Evolutionary conservation across 2,888 invertebrate species (phyloP).

Genomic region (Saturnia pavonia): DNA sequence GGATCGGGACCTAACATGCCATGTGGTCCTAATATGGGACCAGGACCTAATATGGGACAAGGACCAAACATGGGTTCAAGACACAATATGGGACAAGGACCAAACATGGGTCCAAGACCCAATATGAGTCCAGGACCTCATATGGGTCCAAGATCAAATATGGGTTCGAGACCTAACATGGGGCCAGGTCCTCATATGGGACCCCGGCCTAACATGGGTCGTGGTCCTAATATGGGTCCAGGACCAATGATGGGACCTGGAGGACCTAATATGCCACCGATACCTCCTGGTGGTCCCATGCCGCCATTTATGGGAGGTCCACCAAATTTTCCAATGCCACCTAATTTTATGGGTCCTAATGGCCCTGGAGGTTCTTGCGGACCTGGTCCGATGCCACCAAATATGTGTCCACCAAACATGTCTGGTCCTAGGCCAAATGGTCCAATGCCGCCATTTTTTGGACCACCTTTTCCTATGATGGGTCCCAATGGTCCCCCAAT

Average conservation of each 20-base stretch:
- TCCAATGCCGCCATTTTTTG: slow-evolving; percentile 55
- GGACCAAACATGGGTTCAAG: slow-evolving; percentile 27
- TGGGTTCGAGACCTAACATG: slow-evolving; percentile 46
- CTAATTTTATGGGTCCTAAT: slow-evolving; percentile 69
- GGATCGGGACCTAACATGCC: slow-evolving; percentile 32
- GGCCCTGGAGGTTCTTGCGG: slow-evolving; percentile 55
- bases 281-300: slow-evolving; percentile 28
- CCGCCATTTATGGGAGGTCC: slow-evolving; percentile 58
- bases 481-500: slow-evolving; percentile 49
- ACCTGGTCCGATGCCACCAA: slow-evolving; percentile 51
- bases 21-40: slow-evolving; percentile 34
- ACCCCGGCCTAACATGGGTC: slow-evolving; percentile 34
- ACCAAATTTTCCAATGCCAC: slow-evolving; percentile 67
- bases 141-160: slow-evolving; percentile 43
- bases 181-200: slow-evolving; percentile 41
- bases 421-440: slow-evolving; percentile 47
- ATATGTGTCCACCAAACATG: slow-evolving; percentile 53
- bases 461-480: slow-evolving; percentile 50
- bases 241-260: slow-evolving; percentile 46
- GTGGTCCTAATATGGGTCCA: slow-evolving; percentile 52
- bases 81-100: slow-evolving; percentile 30
- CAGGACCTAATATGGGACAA: no score
- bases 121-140: slow-evolving; percentile 41
- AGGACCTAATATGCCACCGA: slow-evolving; percentile 30
- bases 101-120: slow-evolving; percentile 30